Conservation (phyloP, 1,140 invertebrate genomes). For the Leptestheria dahalacensis region DNA sequence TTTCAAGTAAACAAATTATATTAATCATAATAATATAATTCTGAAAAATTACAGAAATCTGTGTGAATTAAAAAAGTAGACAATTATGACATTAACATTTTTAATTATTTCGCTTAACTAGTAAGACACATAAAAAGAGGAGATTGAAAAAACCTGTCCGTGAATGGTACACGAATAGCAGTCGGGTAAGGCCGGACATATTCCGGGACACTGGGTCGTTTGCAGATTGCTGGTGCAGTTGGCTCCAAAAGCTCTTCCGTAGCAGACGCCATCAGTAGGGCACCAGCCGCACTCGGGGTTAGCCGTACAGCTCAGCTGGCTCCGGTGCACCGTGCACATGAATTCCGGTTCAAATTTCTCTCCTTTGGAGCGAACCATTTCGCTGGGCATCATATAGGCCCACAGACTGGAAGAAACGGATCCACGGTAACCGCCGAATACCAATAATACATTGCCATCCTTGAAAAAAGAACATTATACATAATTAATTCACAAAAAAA, state of each 20-base stretch:
- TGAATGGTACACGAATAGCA: constrained; percentile 60
- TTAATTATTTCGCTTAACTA: too few relatives aligned
- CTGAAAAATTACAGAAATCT: too few relatives aligned
- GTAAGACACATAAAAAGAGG: too few relatives aligned
- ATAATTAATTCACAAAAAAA: too few relatives aligned
- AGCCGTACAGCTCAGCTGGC: constrained; percentile 57
- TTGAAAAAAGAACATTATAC: too few relatives aligned
- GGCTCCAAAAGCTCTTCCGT: constrained; percentile 62
- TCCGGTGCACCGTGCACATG: constrained; percentile 51
- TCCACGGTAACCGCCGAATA: constrained; percentile 77
- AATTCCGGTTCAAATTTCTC: constrained; percentile 48
- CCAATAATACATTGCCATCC: constrained; percentile 3
- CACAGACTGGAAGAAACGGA: constrained; percentile 62
- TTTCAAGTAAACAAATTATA: too few relatives aligned
- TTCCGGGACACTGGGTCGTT: constrained; percentile 67
- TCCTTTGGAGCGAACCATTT: constrained; percentile 43
- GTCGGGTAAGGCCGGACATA: constrained; percentile 69
- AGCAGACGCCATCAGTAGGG: constrained; percentile 62
- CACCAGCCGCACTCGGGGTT: constrained; percentile 92
- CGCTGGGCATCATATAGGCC: constrained; percentile 57
- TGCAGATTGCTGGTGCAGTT: constrained; percentile 73
- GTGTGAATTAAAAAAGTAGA: too few relatives aligned
- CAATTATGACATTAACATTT: too few relatives aligned
- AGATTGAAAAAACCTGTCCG: too few relatives aligned
- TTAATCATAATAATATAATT: too few relatives aligned